phyloP scores from a whole-genome alignment of 1,140 invertebrate species.

The Pachypsylla venusta region DNA sequence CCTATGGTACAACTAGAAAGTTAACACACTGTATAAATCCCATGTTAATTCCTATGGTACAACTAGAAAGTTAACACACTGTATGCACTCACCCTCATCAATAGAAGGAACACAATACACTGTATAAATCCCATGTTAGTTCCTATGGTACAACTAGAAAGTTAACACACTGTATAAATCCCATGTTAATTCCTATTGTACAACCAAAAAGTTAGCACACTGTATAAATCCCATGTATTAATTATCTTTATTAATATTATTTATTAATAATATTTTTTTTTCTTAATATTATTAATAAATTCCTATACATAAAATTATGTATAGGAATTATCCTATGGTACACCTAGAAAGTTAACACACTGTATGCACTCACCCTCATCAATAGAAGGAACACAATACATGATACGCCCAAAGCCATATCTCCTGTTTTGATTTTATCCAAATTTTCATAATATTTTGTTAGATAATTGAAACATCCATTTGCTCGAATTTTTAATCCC shows the following conservation, averaged over 20 bases:
- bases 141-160: too few relatives aligned
- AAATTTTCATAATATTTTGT: slow-evolving; percentile 44
- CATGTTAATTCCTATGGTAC: too few relatives aligned
- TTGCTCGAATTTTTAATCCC: slow-evolving; percentile 54
- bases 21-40: too few relatives aligned
- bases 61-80: too few relatives aligned
- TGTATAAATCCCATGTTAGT: too few relatives aligned
- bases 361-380: slow-evolving; percentile 40
- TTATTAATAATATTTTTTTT: slow-evolving; percentile 37
- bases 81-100: slow-evolving; percentile 39
- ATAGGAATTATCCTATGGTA: not conserved
- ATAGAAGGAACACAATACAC: slow-evolving; percentile 41
- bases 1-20: too few relatives aligned
- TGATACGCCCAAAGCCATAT: slow-evolving; percentile 48
- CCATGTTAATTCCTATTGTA: too few relatives aligned
- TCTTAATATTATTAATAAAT: slow-evolving; percentile 8
- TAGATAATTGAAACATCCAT: slow-evolving; percentile 53
- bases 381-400: slow-evolving; percentile 52
- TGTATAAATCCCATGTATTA: too few relatives aligned
- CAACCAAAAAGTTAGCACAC: too few relatives aligned
- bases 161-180: too few relatives aligned
- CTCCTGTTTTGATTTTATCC: slow-evolving; percentile 43
- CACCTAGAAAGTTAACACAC: too few relatives aligned
- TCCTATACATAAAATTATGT: slow-evolving; percentile 14
- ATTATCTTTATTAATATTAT: slow-evolving; percentile 40